Base-by-base conservation (phyloP, 2,113 vertebrate genomes). In the Synodontis membranacea region DNA sequence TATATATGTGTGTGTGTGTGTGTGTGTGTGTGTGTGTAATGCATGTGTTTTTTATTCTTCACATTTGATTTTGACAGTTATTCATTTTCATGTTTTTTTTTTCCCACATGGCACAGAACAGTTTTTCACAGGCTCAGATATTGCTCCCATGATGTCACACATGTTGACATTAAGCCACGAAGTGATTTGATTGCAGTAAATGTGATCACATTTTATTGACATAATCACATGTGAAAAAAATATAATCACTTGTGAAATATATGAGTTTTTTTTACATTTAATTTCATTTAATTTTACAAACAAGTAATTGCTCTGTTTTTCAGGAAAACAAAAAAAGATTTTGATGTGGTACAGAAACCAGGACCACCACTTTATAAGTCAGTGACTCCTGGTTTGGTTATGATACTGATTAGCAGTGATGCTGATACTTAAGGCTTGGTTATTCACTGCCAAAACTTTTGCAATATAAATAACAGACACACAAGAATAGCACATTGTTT, bases 401-500 rank as follows among this genome's bases (percentile, higher is more conserved):
- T 44, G 72, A 11, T 9, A 75, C 8, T 12, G 11, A n/a, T n/a
- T 37, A 46, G 46, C 28, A 42, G 90, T 82, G 89, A 93, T 87
- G 92, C 87, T 89, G 91, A 94, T 91, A 91, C 91, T 93, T 94
- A 95, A 93, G 92, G 93, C 87, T 52, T 72, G 34, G 50, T 50
- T 66, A 28, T 90, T 88, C 92, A 92, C 90, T 90, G 92, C 92
- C 91, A 93, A 87, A 84, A 83, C 90, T 91, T 84, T 87, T 90
- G 93, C 92, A 93, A 92, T 92, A 93, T 93, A 93, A 94, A 88
- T 89, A 93, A 91, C 88, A 93, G 86, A 90, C 88, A 92, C 83
- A 89, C 87, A 89, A 93, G 94, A 93, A 94, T 93, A 93, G 94
- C 92, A 94, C 93, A 93, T 94, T 95, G 94, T 94, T 94, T 88